phyloP scores from a whole-genome alignment of 23 tunicate genomes.

The Trididemnum miniatum region DNA sequence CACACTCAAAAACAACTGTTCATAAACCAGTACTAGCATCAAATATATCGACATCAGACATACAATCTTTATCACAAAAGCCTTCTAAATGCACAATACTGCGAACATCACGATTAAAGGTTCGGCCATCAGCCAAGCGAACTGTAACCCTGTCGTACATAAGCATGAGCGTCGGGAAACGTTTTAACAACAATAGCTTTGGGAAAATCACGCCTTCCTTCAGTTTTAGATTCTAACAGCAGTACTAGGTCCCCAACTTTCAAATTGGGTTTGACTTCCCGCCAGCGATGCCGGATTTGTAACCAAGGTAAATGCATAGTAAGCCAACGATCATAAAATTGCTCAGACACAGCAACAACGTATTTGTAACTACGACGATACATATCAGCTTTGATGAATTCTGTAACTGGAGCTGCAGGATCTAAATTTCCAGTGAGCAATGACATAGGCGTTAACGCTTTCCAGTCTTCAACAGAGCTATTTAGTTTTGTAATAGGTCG shows the following conservation, averaged over 20 bases:
- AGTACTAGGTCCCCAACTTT: slow-evolving; percentile 4
- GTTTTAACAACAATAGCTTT: not conserved
- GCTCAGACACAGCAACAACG: slow-evolving; percentile 19
- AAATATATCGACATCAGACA: too few species aligned
- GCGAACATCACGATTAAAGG: slow-evolving; percentile 11
- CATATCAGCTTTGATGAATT: slow-evolving; percentile 1
- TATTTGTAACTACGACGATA: slow-evolving; percentile 22
- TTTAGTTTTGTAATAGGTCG: not conserved
- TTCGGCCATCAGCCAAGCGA: not conserved
- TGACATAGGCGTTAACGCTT: slow-evolving; percentile 23
- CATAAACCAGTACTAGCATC: too few species aligned
- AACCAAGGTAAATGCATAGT: slow-evolving; percentile 22
- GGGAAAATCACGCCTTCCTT: slow-evolving; percentile 10
- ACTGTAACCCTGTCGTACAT: not conserved
- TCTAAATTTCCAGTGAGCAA: slow-evolving; percentile 2
- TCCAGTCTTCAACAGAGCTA: slow-evolving; percentile 8
- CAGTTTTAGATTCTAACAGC: not conserved
- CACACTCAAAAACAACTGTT: too few species aligned
- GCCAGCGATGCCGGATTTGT: slow-evolving; percentile 24
- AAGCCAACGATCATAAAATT: slow-evolving; percentile 8
- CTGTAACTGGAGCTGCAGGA: slow-evolving; percentile 1
- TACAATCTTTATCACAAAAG: too few species aligned
- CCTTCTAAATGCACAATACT: slow-evolving; percentile 13
- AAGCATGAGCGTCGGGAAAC: not conserved
- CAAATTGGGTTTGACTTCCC: not conserved